Evolutionary conservation across 53 echinoderm and acorn worm genomes (phyloP).

Genomic region (Apostichopus leukothele): DNA sequence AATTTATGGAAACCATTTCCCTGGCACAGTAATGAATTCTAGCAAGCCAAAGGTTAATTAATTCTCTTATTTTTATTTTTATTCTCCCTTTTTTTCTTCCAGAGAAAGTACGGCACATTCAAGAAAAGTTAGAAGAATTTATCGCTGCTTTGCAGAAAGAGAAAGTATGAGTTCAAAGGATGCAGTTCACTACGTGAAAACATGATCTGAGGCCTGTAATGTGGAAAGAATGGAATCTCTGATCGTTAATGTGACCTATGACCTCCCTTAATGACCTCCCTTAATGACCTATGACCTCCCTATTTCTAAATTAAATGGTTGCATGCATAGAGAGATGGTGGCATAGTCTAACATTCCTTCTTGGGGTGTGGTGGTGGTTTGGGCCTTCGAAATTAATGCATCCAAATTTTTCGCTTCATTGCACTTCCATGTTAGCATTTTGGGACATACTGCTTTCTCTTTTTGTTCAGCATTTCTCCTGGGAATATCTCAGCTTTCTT

Average conservation of each 20-base stretch:
- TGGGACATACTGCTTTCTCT: no score
- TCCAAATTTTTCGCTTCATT: no score
- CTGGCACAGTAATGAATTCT: background rate
- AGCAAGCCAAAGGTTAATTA: no score
- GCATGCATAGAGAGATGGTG: background rate
- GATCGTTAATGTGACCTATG: no score
- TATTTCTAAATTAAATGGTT: background rate
- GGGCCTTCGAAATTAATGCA: no score
- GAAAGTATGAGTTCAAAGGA: conserved; percentile 58
- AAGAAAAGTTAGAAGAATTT: conserved; percentile 93
- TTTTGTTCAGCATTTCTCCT: no score
- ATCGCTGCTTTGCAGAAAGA: conserved; percentile 91
- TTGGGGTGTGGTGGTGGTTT: no score
- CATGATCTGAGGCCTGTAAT: no score
- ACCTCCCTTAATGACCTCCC: background rate
- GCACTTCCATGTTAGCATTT: no score
- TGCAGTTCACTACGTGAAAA: background rate
- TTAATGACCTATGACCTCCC: background rate
- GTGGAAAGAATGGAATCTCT: no score
- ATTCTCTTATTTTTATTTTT: background rate
- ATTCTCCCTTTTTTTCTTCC: conserved; percentile 50
- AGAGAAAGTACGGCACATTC: conserved; percentile 90
- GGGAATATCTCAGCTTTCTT: no score
- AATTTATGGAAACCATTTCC: background rate
- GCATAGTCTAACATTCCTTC: no score